Evolutionary conservation across 2,113 vertebrate genomes (phyloP).

Genomic region (Lophotis ruficrista): DNA sequence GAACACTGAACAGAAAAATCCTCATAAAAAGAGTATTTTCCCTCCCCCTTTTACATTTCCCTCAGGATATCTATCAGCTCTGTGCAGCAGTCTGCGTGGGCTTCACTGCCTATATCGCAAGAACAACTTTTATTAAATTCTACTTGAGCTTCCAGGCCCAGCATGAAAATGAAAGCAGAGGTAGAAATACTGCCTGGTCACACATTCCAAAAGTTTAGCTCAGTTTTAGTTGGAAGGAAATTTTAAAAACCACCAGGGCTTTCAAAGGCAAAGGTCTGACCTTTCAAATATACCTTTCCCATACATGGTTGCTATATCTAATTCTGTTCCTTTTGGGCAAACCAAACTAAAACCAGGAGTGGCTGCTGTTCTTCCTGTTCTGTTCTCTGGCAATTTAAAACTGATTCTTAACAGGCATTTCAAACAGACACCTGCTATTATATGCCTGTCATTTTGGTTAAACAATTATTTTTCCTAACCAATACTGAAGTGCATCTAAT

Average conservation of each 20-base stretch:
- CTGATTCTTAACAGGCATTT: neutral
- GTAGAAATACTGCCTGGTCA: constrained; percentile 12
- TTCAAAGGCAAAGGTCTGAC: neutral
- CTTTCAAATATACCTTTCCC: neutral
- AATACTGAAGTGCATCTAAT: neutral
- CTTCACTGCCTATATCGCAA: constrained; percentile 2
- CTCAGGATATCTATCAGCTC: constrained; percentile 16
- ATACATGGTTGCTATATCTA: neutral
- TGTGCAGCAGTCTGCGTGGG: neutral
- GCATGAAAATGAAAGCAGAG: constrained; percentile 22
- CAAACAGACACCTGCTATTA: neutral
- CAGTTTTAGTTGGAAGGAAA: constrained; percentile 25
- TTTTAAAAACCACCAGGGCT: neutral
- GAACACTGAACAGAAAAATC: constrained; percentile 23
- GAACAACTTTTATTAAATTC: constrained; percentile 40
- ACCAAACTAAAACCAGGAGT: neutral
- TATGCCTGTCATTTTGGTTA: neutral
- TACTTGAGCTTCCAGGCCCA: constrained; percentile 8
- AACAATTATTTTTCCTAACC: neutral
- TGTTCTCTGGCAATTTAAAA: neutral
- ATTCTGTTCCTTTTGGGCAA: neutral
- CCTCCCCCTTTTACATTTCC: neutral
- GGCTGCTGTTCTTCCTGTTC: neutral
- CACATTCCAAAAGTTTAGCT: constrained; percentile 1
- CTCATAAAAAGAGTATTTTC: neutral